Evolutionary conservation across 2,113 vertebrate genomes (phyloP).

Genomic region (Hemicordylus capensis): DNA sequence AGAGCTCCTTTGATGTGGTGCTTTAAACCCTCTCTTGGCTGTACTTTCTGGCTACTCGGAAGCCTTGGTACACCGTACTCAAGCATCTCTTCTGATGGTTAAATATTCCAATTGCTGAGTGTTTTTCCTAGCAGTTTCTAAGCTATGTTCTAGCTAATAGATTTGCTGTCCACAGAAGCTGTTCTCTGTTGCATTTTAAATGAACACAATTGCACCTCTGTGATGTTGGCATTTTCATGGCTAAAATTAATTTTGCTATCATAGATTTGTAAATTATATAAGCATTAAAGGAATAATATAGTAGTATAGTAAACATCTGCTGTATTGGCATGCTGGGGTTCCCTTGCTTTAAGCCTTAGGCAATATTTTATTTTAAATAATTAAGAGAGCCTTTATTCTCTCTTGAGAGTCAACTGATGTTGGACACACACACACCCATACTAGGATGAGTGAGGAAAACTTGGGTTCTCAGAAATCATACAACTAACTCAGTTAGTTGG

Average conservation of each 20-base stretch:
- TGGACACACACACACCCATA: not conserved
- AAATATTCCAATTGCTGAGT: constrained; percentile 1
- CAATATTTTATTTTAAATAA: not conserved
- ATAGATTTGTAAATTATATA: not conserved
- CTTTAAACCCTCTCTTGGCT: constrained; percentile 8
- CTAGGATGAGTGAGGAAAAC: not conserved
- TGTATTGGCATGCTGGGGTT: not conserved
- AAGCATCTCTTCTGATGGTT: not conserved
- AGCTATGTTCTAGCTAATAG: not conserved
- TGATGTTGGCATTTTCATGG: not conserved
- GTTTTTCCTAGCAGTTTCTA: not conserved
- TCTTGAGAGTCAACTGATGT: not conserved
- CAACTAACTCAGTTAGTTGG: not conserved
- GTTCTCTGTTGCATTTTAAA: not conserved
- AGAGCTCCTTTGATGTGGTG: constrained; percentile 13
- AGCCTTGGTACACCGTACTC: not conserved
- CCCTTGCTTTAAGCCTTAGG: not conserved
- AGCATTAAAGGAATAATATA: not conserved
- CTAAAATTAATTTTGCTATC: not conserved
- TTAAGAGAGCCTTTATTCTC: not conserved
- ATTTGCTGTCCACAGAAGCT: not conserved
- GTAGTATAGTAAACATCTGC: not conserved
- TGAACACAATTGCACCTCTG: not conserved
- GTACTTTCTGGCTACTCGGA: not conserved
- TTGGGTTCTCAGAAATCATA: not conserved